Evolutionary conservation across 2,888 invertebrate species (phyloP), one percentile per base, ranked within the genome.

Genomic region (Petrolisthes cinctipes): DNA sequence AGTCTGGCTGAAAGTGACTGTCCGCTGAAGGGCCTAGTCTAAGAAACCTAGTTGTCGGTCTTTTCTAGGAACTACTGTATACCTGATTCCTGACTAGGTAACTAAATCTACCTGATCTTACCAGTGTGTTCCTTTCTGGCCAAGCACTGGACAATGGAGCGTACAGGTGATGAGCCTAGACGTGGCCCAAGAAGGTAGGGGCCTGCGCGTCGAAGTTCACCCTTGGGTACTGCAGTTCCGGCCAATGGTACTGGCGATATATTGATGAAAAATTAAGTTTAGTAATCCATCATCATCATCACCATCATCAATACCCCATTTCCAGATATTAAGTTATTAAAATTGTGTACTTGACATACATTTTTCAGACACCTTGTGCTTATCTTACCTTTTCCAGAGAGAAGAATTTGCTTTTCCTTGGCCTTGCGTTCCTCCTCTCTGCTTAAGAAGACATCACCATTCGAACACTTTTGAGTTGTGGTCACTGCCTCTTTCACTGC

Each of bases 111-210:
- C 37, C 37, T 56, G 1, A 54, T 57, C 56, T 95, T 94, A 92
- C 95, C 95, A 56, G 96, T 95, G 82, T 94, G 94, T 92, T 95
- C 95, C 92, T 95, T 95, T 86, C 95, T 94, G 6, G 96, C 96
- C 90, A 96, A 93, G 93, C 95, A 96, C 92, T 96, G 96, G 5
- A 95, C 95, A 92, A 96, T 95, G 92, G 96, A 96, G 92, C 95
- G 94, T 0, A 96, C 96, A 17, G 96, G 96, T 89, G 96, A 95
- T 6, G 95, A 95, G 0, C 96, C 96, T 57, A 95, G 93, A 91
- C 95, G 94, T 54, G 96, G 95, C 3, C 96, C 96, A 80, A 96
- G 92, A 79, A 95, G 93, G 92, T 95, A 96, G 71, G 95, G 95
- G 0, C 96, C 96, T 54, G 89, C 89, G 14, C 88, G 81, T n/a